Conservation (phyloP, 2,797 vertebrate genomes). For the Eospalax fontanierii region DNA sequence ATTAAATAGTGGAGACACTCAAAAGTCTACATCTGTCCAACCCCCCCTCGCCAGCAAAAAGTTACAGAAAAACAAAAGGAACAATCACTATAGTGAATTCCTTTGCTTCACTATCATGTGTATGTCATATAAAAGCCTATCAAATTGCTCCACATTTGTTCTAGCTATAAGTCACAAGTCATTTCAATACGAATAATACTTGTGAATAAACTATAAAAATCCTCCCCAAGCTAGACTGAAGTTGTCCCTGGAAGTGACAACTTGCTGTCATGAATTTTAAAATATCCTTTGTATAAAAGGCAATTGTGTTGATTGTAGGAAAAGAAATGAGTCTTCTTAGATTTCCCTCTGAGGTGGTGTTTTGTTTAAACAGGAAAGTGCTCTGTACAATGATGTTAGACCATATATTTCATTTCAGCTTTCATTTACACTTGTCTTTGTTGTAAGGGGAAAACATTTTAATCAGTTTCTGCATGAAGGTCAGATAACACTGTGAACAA, state of each 20-base stretch:
- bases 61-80: conserved; percentile 22
- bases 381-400: conserved; percentile 53
- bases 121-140: conserved; percentile 26
- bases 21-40: not conserved
- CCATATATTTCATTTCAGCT: conserved; percentile 80
- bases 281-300: conserved; percentile 73
- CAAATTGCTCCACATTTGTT: conserved; percentile 45
- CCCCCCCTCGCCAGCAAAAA: not conserved
- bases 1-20: not conserved
- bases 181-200: conserved; percentile 63
- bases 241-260: conserved; percentile 75
- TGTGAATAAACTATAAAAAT: conserved; percentile 74
- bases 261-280: conserved; percentile 74
- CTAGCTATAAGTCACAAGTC: conserved; percentile 57
- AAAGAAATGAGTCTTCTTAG: conserved; percentile 69
- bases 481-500: conserved; percentile 84
- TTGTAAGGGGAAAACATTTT: conserved; percentile 74
- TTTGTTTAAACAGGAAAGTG: conserved; percentile 57
- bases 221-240: conserved; percentile 27
- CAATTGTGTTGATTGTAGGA: conserved; percentile 72
- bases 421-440: conserved; percentile 81
- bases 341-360: conserved; percentile 43
- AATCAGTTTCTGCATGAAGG: conserved; percentile 82
- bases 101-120: not conserved
- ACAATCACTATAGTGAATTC: not conserved